These are phyloP conservation scores for Rynchops niger DNA, from an alignment of 2,113 vertebrate species.

Conservation along the genomic window DNA sequence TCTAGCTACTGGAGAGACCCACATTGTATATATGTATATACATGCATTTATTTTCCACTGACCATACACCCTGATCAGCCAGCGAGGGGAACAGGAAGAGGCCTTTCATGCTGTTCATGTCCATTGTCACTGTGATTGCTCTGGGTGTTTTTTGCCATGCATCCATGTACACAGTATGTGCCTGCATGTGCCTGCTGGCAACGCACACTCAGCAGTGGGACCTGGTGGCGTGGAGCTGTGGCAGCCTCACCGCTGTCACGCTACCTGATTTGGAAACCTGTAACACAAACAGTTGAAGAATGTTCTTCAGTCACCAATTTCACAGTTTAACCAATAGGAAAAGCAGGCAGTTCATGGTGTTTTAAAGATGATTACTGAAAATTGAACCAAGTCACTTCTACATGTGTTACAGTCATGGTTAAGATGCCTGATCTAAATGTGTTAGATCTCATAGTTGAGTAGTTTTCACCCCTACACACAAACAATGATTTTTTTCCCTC, in stretches of 20 bases:
- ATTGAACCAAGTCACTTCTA: not conserved
- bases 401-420: not conserved
- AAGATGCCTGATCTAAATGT: not conserved
- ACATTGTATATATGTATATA: too few species aligned
- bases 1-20: not conserved
- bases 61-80: not conserved
- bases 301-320: not conserved
- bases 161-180: fast-evolving
- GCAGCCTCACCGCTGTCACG: fast-evolving
- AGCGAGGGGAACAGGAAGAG: not conserved
- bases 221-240: fast-evolving
- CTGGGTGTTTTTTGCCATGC: fast-evolving
- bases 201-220: fast-evolving
- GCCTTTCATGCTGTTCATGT: not conserved
- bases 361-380: not conserved
- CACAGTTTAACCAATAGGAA: not conserved
- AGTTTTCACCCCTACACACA: not conserved
- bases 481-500: not conserved
- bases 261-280: not conserved
- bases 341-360: not conserved
- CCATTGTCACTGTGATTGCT: not conserved
- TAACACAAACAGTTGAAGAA: not conserved
- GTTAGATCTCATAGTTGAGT: not conserved
- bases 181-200: fast-evolving
- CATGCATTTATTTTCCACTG: not conserved